Evolutionary conservation across 2,888 invertebrate species (phyloP), one percentile per base, ranked within the genome.

Genomic region (Kryphioiulus occultus): DNA sequence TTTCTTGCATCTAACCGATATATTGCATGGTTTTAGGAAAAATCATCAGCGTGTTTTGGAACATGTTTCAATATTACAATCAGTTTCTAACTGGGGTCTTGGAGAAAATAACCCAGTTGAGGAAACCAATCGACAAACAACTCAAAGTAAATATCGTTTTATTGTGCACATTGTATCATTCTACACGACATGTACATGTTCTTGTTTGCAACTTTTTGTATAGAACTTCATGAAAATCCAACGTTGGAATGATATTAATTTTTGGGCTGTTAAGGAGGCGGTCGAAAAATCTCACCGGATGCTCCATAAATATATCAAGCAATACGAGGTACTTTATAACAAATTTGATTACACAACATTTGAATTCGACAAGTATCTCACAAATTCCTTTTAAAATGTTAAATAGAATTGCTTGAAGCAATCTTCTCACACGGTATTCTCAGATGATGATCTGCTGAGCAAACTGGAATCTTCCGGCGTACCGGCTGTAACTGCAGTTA

Each of bases 231-330:
- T 99, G 0, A 98, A 98, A 92, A 98, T 99, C 87, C 96, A 96
- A 86, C 94, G 97, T 68, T 99, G 99, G 96, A 96, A 96, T 90
- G 99, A 99, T 91, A 94, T 97, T 19, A 99, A 96, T 91, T 98
- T 98, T 91, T 98, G 97, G 95, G 95, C 98, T 47, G 95, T 99
- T 87, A 97, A 96, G 90, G 96, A 96, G 90, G 96, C 97, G 0
- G 95, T 98, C 0, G 95, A 96, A 78, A 97, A 96, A 91, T 96
- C 97, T 0, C 98, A 98, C 91, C 95, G 95, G 89, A 96, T 95
- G 30, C 93, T 99, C 15, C 96, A 96, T 91, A 98, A 97, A 91
- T 95, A 95, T 91, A 95, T 97, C 44, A 96, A 96, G 90, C 95
- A 97, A 91, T 99, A 95, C 92, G 95, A 96, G 93, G 90, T 90